These are phyloP conservation scores for Drosophila prosaltans DNA, from an alignment of 1,140 invertebrate genomes.

Conservation along the genomic window DNA sequence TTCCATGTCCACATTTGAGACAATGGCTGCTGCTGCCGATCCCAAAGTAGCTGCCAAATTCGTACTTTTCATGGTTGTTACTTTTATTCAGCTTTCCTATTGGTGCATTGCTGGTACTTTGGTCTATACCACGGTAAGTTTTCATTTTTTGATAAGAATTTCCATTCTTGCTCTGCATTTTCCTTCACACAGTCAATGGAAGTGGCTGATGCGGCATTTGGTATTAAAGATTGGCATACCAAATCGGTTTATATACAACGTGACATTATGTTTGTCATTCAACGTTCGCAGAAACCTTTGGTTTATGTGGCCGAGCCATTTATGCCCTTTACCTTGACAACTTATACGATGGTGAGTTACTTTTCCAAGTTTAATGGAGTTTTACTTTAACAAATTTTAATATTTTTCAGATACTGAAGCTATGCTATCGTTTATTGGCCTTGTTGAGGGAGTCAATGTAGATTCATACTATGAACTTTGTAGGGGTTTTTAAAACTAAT, in stretches of 20 bases:
- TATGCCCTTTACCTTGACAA: slow-evolving; percentile 54
- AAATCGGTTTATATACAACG: slow-evolving; percentile 51
- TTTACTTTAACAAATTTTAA: neutral
- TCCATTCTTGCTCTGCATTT: neutral
- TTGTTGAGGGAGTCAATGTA: slow-evolving; percentile 55
- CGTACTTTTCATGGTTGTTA: slow-evolving; percentile 51
- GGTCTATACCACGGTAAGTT: slow-evolving; percentile 51
- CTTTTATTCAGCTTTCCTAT: slow-evolving; percentile 61
- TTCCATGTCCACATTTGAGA: slow-evolving; percentile 68
- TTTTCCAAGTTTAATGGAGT: neutral
- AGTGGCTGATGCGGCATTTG: slow-evolving; percentile 65
- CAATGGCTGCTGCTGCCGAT: slow-evolving; percentile 52
- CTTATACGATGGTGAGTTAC: slow-evolving; percentile 59
- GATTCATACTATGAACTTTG: neutral
- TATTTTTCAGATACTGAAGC: slow-evolving; percentile 49
- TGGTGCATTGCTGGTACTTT: slow-evolving; percentile 63
- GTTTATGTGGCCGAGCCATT: slow-evolving; percentile 60
- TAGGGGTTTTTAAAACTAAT: slow-evolving; percentile 37
- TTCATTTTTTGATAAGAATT: neutral
- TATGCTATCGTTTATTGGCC: slow-evolving; percentile 59
- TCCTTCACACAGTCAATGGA: slow-evolving; percentile 48
- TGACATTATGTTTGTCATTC: slow-evolving; percentile 62
- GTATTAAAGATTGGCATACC: slow-evolving; percentile 59
- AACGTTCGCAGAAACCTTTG: slow-evolving; percentile 59
- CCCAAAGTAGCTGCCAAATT: slow-evolving; percentile 64